Evolutionary conservation across 2,113 vertebrate genomes (phyloP), one percentile per base, ranked within the genome.

Genomic region (Ovis canadensis): DNA sequence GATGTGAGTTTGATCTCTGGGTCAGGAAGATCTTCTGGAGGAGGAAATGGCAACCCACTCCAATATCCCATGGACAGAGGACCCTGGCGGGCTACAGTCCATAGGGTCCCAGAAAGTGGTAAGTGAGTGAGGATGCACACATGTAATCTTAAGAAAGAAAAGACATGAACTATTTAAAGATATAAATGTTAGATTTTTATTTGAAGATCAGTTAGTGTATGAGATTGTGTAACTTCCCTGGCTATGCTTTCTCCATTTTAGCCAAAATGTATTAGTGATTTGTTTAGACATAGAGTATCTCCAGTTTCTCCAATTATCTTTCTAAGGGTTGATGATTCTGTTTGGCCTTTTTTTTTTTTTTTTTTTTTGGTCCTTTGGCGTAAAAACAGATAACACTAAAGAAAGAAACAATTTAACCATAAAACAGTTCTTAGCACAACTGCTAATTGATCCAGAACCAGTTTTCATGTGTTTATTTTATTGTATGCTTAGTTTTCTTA

Each of bases 381-480:
- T 13, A 45, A 62, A 14, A 85, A 48, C 89, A 60, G 19, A 31
- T 29, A 92, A 40, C 23, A 82, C 15, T 60, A 52, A 71, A 82
- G 52, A 92, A 48, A 77, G 90, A 93, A 57, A 1, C 55, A 52
- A 52, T 54, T 83, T 78, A 89, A 91, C 36, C 55, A 48, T 60
- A 88, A 89, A 88, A n/a, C 3, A 71, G n/a, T 33, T 95, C 88
- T 81, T 67, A 91, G 31, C 48, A 36, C 31, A 86, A 62, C 54
- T 95, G 67, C 36, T 86, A 91, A 96, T 57, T 93, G 77, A 96
- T 86, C 33, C 90, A 55, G 31, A 83, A 91, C 81, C 36, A 19
- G 21, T 80, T 95, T 95, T 95, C 52, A 62, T 93, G 60, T 91
- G 50, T 88, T 96, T 89, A 29, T 50, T 96, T 97, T 87, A 81